Conservation (phyloP, 2,113 vertebrate genomes). For the Chaetodon auriga region DNA sequence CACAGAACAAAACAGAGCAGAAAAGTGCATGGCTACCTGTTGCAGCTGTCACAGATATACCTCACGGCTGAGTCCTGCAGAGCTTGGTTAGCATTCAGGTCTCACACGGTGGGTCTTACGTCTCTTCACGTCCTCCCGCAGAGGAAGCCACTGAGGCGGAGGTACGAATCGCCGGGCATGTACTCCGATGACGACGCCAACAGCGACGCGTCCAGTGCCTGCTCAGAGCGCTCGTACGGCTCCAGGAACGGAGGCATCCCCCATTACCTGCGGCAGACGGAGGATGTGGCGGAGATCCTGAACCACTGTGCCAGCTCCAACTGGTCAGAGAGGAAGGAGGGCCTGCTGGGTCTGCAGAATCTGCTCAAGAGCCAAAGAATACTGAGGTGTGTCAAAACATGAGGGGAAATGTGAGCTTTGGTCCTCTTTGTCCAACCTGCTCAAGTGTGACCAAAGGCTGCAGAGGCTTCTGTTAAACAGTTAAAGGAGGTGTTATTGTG, state of each 20-base stretch:
- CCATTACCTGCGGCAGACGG: conserved; percentile 94
- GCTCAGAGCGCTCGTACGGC: conserved; percentile 95
- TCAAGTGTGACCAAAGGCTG: background rate
- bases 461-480: background rate
- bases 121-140: conserved; percentile 62
- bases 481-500: background rate
- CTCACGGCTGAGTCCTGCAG: too few species aligned
- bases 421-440: background rate
- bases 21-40: conserved; percentile 55
- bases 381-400: conserved; percentile 87
- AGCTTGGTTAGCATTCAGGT: background rate
- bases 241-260: conserved; percentile 96
- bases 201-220: conserved; percentile 96
- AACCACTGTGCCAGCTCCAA: conserved; percentile 99
- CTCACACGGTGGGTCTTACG: fast-evolving
- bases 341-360: conserved; percentile 96
- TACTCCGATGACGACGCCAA: conserved; percentile 98
- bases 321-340: conserved; percentile 99
- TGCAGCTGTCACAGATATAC: conserved; percentile 20
- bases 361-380: conserved; percentile 97
- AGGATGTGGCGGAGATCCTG: conserved; percentile 97
- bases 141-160: conserved; percentile 93
- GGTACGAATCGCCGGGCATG: conserved; percentile 97
- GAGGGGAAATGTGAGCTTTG: background rate
- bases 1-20: background rate